These are phyloP conservation scores for Aselliscus stoliczkanus DNA, from an alignment of 2,797 vertebrate species.

Conservation along the genomic window DNA sequence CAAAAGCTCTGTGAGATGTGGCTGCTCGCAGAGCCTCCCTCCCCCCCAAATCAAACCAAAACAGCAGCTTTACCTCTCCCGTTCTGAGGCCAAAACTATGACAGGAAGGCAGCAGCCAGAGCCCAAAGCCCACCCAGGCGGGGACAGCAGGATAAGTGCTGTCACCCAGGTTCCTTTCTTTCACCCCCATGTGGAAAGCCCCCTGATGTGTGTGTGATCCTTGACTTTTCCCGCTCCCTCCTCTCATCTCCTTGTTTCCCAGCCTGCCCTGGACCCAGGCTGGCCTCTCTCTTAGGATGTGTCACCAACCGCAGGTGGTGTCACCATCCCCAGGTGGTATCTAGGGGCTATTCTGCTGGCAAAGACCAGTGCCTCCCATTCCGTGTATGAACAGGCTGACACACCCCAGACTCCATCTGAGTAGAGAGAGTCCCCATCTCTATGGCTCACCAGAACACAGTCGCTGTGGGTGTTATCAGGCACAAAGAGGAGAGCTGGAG, in stretches of 20 bases:
- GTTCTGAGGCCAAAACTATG: conserved; percentile 18
- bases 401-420: background rate
- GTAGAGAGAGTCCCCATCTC: background rate
- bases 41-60: background rate
- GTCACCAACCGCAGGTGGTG: background rate
- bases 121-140: background rate
- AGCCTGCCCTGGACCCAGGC: background rate
- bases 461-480: background rate
- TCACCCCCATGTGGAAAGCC: background rate
- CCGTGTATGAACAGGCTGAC: background rate
- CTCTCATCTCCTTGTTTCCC: background rate
- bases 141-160: background rate
- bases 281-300: background rate
- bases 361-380: background rate
- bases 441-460: background rate
- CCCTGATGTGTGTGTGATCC: background rate
- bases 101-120: background rate
- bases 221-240: background rate
- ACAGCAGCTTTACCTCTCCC: background rate
- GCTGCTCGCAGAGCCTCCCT: background rate
- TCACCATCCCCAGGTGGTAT: background rate
- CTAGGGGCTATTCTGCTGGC: background rate
- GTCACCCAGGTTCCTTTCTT: accelerated
- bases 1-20: conserved; percentile 30
- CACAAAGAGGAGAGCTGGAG: background rate